Evolutionary conservation across 2,113 vertebrate species (phyloP), one percentile per base, ranked within the genome.

Genomic region (Ariopsis seemanni): DNA sequence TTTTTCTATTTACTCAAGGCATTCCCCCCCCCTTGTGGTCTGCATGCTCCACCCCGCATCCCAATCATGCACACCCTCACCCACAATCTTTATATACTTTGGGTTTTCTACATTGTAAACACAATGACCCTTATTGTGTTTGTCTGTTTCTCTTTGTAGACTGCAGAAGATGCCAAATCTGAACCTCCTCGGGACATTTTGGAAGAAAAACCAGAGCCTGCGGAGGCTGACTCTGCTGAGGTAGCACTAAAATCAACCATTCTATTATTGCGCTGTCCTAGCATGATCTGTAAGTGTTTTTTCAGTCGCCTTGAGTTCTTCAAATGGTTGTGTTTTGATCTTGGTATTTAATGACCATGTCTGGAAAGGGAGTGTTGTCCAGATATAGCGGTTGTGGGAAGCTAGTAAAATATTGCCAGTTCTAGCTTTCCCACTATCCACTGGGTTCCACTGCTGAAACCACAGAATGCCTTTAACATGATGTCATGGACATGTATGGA

Each of bases 81-180:
- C 77, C 62, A 25, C 58, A 79, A 18, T 10, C 27, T 57, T 80
- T 17, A 55, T 34, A 53, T 34, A 53, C 83, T 84, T 72, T 55
- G 67, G 67, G 8, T 69, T 67, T 77, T n/a, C 20, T 22, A 4
- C 60, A 20, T n/a, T 85, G n/a, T 78, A 63, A 78, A 63, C 84
- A 30, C 42, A 53, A 15, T 9, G 1, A n/a, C 20, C 1, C 27
- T 80, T n/a, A 86, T 52, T 20, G 5, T 63, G 30, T 85, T 50
- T 50, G 42, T 71, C 60, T 77, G n/a, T 82, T 22, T 84, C 10
- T 58, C 17, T 69, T 58, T 80, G 10, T 82, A 91, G 90, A 74
- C 69, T 62, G 71, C 74, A 11, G 84, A 88, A 78, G 90, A 90
- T 55, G 83, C 67, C 83, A 88, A 87, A 83, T 63, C 85, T n/a